These are phyloP conservation scores for Galaxias olidus DNA, from an alignment of 2,797 vertebrate genomes.

Conservation along the genomic window DNA sequence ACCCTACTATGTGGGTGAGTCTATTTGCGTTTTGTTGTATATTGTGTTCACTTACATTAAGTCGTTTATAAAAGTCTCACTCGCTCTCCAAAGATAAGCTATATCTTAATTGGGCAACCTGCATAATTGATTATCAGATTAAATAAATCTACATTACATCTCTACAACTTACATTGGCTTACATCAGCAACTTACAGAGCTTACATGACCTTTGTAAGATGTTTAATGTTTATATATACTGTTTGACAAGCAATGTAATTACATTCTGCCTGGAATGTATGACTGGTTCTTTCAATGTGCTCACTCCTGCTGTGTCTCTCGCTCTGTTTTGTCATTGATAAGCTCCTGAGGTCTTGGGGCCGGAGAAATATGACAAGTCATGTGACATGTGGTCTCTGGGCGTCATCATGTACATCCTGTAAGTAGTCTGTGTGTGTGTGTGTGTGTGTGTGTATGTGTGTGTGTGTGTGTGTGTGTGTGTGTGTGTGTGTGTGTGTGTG, in stretches of 20 bases:
- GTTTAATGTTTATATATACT: too few species aligned
- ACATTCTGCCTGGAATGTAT: too few species aligned
- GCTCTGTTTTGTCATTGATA: constrained; percentile 29
- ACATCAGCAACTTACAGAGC: too few species aligned
- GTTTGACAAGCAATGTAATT: too few species aligned
- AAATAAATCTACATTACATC: too few species aligned
- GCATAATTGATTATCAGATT: too few species aligned
- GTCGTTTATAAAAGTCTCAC: too few species aligned
- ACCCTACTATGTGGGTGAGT: constrained; percentile 98
- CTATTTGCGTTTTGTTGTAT: too few species aligned
- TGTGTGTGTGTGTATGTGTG: constrained; percentile 2
- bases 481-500: background rate
- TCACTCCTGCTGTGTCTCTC: background rate
- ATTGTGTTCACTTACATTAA: background rate
- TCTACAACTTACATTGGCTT: too few species aligned
- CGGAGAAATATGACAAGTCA: constrained; percentile 98
- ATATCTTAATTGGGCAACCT: too few species aligned
- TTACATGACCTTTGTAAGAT: too few species aligned
- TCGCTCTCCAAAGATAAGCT: background rate
- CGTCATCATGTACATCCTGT: constrained; percentile 99
- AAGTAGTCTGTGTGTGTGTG: constrained; percentile 69
- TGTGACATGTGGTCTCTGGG: constrained; percentile 99
- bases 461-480: constrained; percentile 5
- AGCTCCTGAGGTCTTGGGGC: constrained; percentile 97
- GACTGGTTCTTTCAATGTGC: background rate